phyloP scores from a whole-genome alignment of 2,797 vertebrate species.

The Typhlichthys subterraneus region DNA sequence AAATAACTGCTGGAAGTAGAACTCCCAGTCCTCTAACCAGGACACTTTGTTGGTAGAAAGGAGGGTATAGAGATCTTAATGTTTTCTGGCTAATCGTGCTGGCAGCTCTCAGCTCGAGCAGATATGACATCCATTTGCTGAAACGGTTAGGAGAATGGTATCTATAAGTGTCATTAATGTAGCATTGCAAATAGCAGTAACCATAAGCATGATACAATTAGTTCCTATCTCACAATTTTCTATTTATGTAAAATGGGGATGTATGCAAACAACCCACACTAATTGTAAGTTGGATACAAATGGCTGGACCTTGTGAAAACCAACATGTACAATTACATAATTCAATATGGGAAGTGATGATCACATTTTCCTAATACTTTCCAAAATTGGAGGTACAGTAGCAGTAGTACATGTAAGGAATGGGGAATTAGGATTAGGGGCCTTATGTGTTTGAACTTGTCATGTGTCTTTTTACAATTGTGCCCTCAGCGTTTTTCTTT shows the following conservation, averaged over 20 bases:
- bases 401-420: no score
- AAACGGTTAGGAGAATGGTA: slow-evolving; percentile 29
- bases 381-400: no score
- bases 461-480: slow-evolving; percentile 31
- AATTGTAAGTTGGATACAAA: no score
- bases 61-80: slow-evolving; percentile 29
- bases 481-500: slow-evolving; percentile 19
- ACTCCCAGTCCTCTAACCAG: not conserved
- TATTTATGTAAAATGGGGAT: not conserved
- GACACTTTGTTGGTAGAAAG: slow-evolving; percentile 17
- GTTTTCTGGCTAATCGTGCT: slow-evolving; percentile 55
- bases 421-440: not conserved
- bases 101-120: slow-evolving; percentile 41
- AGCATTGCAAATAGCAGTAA: slow-evolving; percentile 51
- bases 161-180: slow-evolving; percentile 31
- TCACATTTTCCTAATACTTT: no score
- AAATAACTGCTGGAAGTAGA: slow-evolving; percentile 21
- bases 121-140: slow-evolving; percentile 42
- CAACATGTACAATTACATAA: no score
- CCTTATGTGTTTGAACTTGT: slow-evolving; percentile 13
- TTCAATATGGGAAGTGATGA: no score
- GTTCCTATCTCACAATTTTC: slow-evolving; percentile 24
- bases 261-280: no score
- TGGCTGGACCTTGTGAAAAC: no score
- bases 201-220: slow-evolving; percentile 36